phyloP scores from a whole-genome alignment of 2,113 vertebrate species.

The Puma concolor region DNA sequence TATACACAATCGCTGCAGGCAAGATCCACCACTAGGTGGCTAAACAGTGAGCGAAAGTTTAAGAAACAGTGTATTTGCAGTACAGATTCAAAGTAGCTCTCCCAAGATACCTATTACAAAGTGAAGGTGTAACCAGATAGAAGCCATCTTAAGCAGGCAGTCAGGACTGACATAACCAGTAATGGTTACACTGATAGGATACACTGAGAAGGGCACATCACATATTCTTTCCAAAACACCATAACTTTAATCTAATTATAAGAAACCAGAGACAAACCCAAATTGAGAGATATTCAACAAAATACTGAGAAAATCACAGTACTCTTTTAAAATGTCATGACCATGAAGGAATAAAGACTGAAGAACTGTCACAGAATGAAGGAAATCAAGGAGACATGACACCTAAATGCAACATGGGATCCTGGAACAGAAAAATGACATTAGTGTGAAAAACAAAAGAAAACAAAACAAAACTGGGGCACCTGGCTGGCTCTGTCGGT shows the following conservation, averaged over 20 bases:
- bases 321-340: neutral
- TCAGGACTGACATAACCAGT: neutral
- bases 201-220: neutral
- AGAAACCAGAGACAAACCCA: neutral
- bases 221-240: neutral
- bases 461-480: too few species aligned
- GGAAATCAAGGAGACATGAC: neutral
- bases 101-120: neutral
- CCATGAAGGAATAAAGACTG: neutral
- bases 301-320: neutral
- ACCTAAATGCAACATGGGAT: constrained; percentile 16
- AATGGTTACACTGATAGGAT: neutral
- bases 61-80: neutral
- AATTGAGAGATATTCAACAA: neutral
- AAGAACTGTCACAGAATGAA: neutral
- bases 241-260: neutral
- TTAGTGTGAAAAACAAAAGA: neutral
- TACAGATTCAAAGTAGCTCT: neutral
- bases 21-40: neutral
- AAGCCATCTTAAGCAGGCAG: neutral
- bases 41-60: neutral
- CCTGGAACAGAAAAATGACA: neutral
- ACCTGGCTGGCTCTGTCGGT: too few species aligned
- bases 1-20: neutral
- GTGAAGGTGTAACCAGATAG: neutral